Percentiles rank a stretch among this genome's conserved stretches.
Evolutionary conservation across 2,797 vertebrate genomes (phyloP).

Genomic region (Masticophis lateralis): DNA sequence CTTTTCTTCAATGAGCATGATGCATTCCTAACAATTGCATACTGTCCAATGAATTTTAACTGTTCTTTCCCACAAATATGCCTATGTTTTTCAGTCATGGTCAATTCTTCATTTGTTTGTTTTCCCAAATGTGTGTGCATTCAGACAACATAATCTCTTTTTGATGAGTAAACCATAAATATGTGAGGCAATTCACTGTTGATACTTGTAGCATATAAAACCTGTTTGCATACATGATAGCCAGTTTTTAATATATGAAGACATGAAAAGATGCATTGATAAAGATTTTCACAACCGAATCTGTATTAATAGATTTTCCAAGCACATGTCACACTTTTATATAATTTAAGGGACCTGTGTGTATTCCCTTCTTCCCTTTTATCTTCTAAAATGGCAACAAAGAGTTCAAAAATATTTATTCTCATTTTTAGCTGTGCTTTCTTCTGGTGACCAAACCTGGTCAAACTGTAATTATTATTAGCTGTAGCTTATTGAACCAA

Average conservation of each 20-base stretch:
- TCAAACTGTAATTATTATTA: neutral
- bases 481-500: neutral
- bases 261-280: neutral
- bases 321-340: neutral
- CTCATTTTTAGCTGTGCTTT: neutral
- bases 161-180: neutral
- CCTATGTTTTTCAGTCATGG: neutral
- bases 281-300: neutral
- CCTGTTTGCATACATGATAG: neutral
- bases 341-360: neutral
- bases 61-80: neutral
- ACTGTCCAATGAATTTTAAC: neutral
- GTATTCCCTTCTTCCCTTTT: neutral
- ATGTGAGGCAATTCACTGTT: neutral
- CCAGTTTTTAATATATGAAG: neutral
- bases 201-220: neutral
- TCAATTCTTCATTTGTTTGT: neutral
- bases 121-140: neutral
- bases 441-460: neutral
- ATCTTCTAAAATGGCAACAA: neutral
- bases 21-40: neutral
- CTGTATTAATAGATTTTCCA: neutral
- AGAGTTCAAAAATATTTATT: neutral
- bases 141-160: neutral
- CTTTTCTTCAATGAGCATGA: neutral